Conservation (phyloP, 64 coral and sea anemone species). For the Montipora capricornis region DNA sequence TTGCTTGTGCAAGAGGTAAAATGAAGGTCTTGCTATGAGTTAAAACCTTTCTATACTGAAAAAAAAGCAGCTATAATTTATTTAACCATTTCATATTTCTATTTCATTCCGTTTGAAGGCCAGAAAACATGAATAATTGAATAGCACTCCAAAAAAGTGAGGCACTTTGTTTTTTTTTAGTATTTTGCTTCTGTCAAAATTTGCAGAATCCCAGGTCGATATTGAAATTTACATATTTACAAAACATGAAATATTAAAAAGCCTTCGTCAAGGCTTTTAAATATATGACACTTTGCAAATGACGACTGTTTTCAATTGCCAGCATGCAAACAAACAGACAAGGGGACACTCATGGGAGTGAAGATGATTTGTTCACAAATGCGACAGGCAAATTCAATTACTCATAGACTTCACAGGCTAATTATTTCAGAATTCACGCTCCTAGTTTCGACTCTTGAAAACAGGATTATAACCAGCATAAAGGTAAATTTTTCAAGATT, state of each 20-base stretch:
- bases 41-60: no score
- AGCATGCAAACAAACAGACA: neutral
- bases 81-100: neutral
- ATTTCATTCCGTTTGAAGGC: neutral
- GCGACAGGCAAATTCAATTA: no score
- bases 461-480: neutral
- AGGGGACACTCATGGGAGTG: neutral
- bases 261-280: neutral
- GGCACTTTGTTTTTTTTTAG: neutral
- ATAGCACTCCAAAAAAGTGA: neutral
- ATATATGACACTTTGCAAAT: neutral
- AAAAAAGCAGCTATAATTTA: no score
- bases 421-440: neutral
- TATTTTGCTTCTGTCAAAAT: neutral
- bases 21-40: no score
- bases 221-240: neutral
- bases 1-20: no score
- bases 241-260: neutral
- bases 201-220: neutral
- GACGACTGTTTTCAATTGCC: neutral
- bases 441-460: neutral
- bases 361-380: neutral
- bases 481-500: neutral
- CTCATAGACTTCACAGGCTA: neutral
- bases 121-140: neutral